These are phyloP conservation scores for Lobophora halterata DNA, from an alignment of 2,888 invertebrate genomes.

Conservation along the genomic window DNA sequence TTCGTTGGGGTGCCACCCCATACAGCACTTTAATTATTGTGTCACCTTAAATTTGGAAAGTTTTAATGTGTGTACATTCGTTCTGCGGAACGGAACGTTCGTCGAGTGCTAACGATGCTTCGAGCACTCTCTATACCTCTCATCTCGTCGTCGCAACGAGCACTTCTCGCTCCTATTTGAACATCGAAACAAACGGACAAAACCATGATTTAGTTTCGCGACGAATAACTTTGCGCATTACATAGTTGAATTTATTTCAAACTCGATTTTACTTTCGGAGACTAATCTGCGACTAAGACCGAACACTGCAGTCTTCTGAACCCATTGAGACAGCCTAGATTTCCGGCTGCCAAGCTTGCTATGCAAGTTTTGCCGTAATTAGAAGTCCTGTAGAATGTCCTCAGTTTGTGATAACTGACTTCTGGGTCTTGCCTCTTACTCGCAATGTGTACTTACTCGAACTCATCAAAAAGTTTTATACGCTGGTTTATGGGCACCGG, in stretches of 20 bases:
- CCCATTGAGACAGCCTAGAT: conserved; percentile 48
- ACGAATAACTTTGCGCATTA: conserved; percentile 34
- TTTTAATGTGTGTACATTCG: conserved; percentile 76
- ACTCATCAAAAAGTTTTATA: conserved; percentile 57
- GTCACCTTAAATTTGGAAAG: conserved; percentile 68
- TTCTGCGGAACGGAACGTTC: conserved; percentile 52
- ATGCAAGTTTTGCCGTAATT: conserved; percentile 64
- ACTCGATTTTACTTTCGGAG: conserved; percentile 24
- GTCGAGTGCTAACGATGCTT: conserved; percentile 60
- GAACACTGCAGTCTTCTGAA: conserved; percentile 43
- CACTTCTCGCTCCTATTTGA: conserved; percentile 65
- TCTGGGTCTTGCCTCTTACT: conserved; percentile 30
- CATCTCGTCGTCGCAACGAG: conserved; percentile 54
- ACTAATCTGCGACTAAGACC: conserved; percentile 19
- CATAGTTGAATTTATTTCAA: conserved; percentile 27
- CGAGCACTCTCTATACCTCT: conserved; percentile 62
- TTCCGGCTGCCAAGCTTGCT: conserved; percentile 57
- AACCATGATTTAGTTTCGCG: conserved; percentile 57
- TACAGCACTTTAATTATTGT: conserved; percentile 58
- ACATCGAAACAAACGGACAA: conserved; percentile 64
- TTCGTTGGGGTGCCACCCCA: conserved; percentile 42
- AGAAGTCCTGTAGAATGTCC: conserved; percentile 58
- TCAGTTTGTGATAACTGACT: conserved; percentile 51
- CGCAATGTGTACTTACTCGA: conserved; percentile 34
- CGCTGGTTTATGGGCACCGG: conserved; percentile 57